Percentiles rank a stretch among this genome's conserved stretches.
Conservation (phyloP, 2,888 invertebrate genomes). For the Penaeus monodon region DNA sequence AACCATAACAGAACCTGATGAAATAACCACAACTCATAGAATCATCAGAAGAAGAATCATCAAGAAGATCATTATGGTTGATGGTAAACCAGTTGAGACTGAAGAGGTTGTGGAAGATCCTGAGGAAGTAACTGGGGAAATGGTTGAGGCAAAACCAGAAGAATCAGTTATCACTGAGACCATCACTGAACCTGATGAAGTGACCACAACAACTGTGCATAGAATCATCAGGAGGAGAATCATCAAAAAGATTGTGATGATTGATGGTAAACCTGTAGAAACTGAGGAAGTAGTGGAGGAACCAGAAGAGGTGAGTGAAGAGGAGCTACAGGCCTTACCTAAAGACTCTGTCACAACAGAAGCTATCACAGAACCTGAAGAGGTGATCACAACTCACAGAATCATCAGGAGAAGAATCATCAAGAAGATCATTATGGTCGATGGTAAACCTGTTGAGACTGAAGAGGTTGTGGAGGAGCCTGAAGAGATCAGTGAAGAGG, state of each 20-base stretch:
- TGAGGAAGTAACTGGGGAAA: constrained; percentile 13
- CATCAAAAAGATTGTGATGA: constrained; percentile 38
- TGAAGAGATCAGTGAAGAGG: constrained; percentile 31
- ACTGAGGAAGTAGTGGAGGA: background rate
- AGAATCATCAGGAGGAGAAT: constrained; percentile 34
- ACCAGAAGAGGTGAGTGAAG: background rate
- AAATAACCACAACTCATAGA: no score
- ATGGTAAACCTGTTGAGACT: constrained; percentile 48
- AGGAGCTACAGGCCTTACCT: background rate
- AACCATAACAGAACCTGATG: no score
- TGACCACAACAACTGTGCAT: constrained; percentile 3
- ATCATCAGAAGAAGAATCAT: constrained; percentile 26
- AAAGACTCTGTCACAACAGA: background rate
- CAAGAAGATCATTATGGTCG: constrained; percentile 35
- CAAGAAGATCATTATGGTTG: constrained; percentile 37
- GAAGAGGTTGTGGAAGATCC: constrained; percentile 46
- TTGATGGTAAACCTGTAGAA: constrained; percentile 49
- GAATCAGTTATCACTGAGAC: constrained; percentile 11
- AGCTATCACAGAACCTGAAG: background rate
- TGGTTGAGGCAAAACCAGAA: background rate
- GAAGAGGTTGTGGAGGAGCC: constrained; percentile 42
- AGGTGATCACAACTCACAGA: constrained; percentile 4
- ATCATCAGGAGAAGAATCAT: constrained; percentile 44
- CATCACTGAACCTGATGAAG: constrained; percentile 26
- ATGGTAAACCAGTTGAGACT: constrained; percentile 35